Evolutionary conservation across 2,113 vertebrate species (phyloP), one percentile per base, ranked within the genome.

Genomic region (Semnornis frantzii): DNA sequence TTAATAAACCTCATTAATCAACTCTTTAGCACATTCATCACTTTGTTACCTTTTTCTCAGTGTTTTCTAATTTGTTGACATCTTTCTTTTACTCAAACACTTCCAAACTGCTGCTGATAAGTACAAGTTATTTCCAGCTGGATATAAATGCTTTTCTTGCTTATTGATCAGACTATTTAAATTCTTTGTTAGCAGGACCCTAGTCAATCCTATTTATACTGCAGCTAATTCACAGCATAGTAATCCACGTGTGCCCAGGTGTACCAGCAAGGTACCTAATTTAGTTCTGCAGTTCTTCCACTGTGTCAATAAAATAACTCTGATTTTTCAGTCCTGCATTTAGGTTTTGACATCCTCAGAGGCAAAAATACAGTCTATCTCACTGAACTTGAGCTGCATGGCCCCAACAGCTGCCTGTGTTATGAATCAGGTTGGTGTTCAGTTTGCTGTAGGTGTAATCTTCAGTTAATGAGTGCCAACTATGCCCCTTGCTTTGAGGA

Each of bases 401-500:
- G n/a, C 54, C 19, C 37, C 3, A 13, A 33, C 28, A 77, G 54
- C n/a, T 69, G 63, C 62, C 73, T 69, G 8, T 54, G 20, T 88
- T 86, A 73, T 79, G 39, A 76, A 94, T 91, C 62, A 83, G 62
- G 74, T 80, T 87, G 12, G 33, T 81, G 68, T 93, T 80, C 70
- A 42, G 65, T 89, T 91, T 90, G 44, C 68, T 91, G 50, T 75
- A 92, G 85, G 59, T 76, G 77, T 81, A 86, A 92, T 93, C 71
- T 94, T 91, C 84, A 79, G 30, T 79, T 91, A 91, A 95, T 83
- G 59, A 96, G 50, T 75, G 50, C 52, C 87, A 95, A n/a, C 91
- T 90, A 94, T 76, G 34, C 8, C 63, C 39, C 62, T 94, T 80
- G 79, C 79, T 94, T 91, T 89, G 89, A 97, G 93, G 94, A 94